Base-by-base conservation (phyloP, 1,140 invertebrate species). In the Lucilia sericata region DNA sequence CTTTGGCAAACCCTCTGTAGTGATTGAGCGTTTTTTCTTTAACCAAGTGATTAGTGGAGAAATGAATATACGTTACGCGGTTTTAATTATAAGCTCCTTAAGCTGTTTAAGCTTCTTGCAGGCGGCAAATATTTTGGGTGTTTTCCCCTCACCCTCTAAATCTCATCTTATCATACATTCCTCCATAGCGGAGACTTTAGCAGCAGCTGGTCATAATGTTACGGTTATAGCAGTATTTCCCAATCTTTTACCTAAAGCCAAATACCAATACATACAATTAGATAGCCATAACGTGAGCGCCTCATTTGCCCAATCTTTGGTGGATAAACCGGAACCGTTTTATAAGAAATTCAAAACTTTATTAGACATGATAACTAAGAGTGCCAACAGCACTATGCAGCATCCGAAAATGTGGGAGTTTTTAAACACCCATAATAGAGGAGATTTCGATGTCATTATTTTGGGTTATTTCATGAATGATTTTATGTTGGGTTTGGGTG, bases 181-280 rank as follows among this genome's bases (percentile, higher is more conserved):
- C 70, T 84, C 86, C 4, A 81, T 87, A 30, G 83, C 86, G 4
- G 82, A 86, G 17, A 83, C 85, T 51, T 42, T 88, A 47, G 86
- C 85, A 13, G 80, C 85, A 21, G 84, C 84, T 60, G 88, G 88
- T 19, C 88, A 88, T 74, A 76, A 88, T 78, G 85, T 88, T 5
- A 88, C 86, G 19, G 86, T 88, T 5, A 36, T 85, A 34, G 80
- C n/a, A 9, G 19, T 17, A 2, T 36, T 51, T 14, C 36, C 65
- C 13, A 82, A 84, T 76, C 13, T 75, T 12, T 49, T 78, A 10
- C 19, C 49, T 5, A 80, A 85, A 17, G 60, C 80, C 8, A n/a
- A 19, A 8, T 82, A 75, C n/a, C 55, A 82, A 36, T 84, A 74
- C 19, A 84, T 84, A 14, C 42, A 82, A 0, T 19, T 84, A 47